Conservation (phyloP, 2,888 invertebrate species). For the Drosophila suboccidentalis region DNA sequence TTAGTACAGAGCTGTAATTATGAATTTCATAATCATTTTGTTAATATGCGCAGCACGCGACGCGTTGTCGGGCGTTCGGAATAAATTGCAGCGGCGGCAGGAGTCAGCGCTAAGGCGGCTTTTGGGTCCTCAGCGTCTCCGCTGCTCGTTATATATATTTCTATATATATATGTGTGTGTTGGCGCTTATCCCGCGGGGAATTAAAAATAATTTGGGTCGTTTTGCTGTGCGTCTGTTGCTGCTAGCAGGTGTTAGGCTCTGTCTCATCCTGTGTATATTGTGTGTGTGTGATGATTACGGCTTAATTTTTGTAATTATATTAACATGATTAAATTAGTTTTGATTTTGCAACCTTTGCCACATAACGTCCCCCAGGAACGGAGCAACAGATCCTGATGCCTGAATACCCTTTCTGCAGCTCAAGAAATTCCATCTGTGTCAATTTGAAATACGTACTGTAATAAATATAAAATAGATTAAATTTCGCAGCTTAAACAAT, state of each 20-base stretch:
- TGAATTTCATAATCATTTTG: slow-evolving; percentile 82
- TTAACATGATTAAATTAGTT: slow-evolving; percentile 81
- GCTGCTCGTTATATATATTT: slow-evolving; percentile 54
- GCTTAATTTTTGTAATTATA: slow-evolving; percentile 81
- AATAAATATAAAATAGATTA: neutral
- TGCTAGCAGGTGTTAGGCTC: slow-evolving; percentile 67
- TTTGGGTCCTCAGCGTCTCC: slow-evolving; percentile 24
- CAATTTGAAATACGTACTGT: neutral
- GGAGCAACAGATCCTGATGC: slow-evolving; percentile 9
- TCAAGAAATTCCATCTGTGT: too few species aligned
- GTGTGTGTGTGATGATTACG: slow-evolving; percentile 68
- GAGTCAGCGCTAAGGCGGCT: slow-evolving; percentile 15
- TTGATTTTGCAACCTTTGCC: slow-evolving; percentile 72
- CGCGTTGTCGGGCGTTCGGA: slow-evolving; percentile 56
- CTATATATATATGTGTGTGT: slow-evolving; percentile 5
- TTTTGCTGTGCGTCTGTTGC: slow-evolving; percentile 52
- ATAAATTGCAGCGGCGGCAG: slow-evolving; percentile 63
- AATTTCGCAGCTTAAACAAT: neutral
- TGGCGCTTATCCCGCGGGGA: slow-evolving; percentile 71
- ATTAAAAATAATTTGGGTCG: slow-evolving; percentile 81
- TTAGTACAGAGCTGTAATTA: slow-evolving; percentile 66
- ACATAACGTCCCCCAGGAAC: slow-evolving; percentile 30
- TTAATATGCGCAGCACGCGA: slow-evolving; percentile 80
- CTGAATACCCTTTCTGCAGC: neutral
- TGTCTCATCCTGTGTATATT: slow-evolving; percentile 14